Evolutionary conservation across 2,888 invertebrate genomes (phyloP).

Genomic region (Aphodius granarius): DNA sequence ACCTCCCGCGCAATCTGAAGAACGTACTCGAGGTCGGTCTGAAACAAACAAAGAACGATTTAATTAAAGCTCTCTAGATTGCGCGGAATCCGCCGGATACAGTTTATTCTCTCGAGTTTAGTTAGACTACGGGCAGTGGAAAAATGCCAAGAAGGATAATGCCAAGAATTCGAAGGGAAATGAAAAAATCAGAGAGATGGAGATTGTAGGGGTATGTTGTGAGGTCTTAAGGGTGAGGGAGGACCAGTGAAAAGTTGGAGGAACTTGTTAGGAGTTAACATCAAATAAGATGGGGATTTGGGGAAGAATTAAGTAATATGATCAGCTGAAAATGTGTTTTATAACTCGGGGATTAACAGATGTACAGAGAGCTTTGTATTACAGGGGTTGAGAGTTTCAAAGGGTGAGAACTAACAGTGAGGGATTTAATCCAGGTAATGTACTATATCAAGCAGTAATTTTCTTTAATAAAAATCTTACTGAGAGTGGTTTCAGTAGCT

Average conservation of each 20-base stretch:
- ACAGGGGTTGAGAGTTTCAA: background rate
- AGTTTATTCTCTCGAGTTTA: background rate
- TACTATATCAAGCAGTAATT: background rate
- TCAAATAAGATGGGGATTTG: background rate
- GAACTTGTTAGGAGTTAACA: background rate
- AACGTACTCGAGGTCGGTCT: constrained; percentile 77
- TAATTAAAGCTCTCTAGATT: constrained; percentile 8
- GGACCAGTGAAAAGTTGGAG: background rate
- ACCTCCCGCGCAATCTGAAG: constrained; percentile 74
- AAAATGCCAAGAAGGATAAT: background rate
- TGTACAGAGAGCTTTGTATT: background rate
- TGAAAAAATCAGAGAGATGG: background rate
- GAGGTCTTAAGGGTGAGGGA: background rate
- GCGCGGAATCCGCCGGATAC: background rate
- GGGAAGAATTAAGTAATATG: background rate
- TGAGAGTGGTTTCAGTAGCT: background rate
- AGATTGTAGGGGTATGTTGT: background rate
- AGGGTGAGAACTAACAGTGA: background rate
- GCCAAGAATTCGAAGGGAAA: background rate
- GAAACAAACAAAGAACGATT: constrained; percentile 46
- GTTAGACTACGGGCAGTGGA: background rate
- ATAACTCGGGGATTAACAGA: background rate
- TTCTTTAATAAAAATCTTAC: background rate
- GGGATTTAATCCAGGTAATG: background rate
- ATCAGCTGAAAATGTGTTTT: background rate